Evolutionary conservation across 2,888 invertebrate species (phyloP).

Genomic region (Agapostemon virescens): DNA sequence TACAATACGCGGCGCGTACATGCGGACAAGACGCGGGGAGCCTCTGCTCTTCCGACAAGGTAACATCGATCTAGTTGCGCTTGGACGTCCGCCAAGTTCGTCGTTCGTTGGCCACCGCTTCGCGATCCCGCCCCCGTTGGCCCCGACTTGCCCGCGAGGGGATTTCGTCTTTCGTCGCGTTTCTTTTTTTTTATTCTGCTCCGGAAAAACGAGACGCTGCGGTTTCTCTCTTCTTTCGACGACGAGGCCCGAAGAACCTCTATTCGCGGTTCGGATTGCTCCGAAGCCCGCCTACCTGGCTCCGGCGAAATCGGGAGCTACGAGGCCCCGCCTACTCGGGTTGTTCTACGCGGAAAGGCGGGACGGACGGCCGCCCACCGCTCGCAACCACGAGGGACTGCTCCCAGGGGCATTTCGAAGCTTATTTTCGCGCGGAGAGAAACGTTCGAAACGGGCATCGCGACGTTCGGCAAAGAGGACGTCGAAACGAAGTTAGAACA

Average conservation of each 20-base stretch:
- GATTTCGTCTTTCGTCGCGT: not conserved
- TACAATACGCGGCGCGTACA: constrained; percentile 47
- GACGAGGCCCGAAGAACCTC: not conserved
- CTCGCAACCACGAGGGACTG: no score
- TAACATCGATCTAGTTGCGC: constrained; percentile 75
- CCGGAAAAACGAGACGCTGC: not conserved
- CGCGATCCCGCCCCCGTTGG: constrained; percentile 30
- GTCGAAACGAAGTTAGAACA: not conserved
- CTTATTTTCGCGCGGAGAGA: no score
- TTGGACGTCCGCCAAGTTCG: constrained; percentile 73
- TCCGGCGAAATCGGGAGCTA: not conserved
- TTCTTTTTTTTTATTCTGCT: not conserved
- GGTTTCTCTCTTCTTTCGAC: not conserved
- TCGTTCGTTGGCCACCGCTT: constrained; percentile 35
- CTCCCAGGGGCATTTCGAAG: no score
- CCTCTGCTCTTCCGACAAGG: constrained; percentile 68
- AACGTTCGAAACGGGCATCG: no score
- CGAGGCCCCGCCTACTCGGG: not conserved
- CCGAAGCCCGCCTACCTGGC: not conserved
- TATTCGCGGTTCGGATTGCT: not conserved
- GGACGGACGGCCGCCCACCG: no score
- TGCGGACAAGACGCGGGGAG: constrained; percentile 51
- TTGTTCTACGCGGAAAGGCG: not conserved
- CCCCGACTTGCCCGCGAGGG: constrained; percentile 1
- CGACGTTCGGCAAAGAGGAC: not conserved